phyloP scores from a whole-genome alignment of 2,113 vertebrate species.

The Crotalus horridus region DNA sequence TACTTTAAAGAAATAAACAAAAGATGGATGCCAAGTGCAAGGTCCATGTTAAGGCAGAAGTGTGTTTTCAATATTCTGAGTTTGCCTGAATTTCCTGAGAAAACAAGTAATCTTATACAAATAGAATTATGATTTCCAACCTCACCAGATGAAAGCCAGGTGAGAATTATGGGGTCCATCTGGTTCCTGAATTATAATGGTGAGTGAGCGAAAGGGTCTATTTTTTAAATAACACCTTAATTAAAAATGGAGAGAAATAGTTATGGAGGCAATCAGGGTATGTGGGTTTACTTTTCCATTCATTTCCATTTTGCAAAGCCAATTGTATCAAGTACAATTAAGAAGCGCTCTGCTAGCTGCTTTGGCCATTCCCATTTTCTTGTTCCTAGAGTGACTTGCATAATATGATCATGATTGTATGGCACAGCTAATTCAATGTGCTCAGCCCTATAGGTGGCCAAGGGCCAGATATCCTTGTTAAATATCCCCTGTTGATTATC shows the following conservation, averaged over 20 bases:
- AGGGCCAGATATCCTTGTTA: constrained; percentile 19
- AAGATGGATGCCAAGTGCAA: neutral
- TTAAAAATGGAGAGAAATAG: neutral
- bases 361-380: neutral
- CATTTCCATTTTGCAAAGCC: neutral
- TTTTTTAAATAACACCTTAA: neutral
- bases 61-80: neutral
- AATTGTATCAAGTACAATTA: neutral
- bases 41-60: neutral
- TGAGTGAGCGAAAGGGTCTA: too few species aligned
- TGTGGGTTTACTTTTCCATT: neutral
- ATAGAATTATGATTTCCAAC: neutral
- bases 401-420: neutral
- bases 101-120: neutral
- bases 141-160: neutral
- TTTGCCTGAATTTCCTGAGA: neutral
- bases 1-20: neutral
- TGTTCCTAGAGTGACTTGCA: neutral
- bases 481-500: constrained; percentile 37
- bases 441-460: neutral
- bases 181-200: neutral
- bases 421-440: neutral
- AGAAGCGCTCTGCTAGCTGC: neutral
- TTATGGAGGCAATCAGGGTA: neutral
- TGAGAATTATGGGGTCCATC: neutral